phyloP scores from a whole-genome alignment of 2,888 invertebrate species.

The Quadroppia sp. region DNA sequence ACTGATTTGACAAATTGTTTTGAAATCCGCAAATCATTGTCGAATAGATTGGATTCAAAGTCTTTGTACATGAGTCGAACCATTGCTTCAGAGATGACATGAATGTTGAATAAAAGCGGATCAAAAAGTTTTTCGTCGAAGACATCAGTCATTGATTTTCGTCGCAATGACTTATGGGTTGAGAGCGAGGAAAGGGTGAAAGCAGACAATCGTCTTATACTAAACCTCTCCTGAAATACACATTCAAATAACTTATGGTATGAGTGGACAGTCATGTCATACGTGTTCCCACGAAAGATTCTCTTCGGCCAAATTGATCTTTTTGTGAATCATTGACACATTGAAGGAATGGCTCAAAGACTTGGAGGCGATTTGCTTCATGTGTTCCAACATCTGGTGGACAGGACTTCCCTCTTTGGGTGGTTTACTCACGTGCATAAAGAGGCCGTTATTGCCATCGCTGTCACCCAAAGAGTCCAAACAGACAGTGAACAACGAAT shows the following conservation, averaged over 20 bases:
- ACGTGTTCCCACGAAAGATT: conserved; percentile 87
- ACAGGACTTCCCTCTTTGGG: conserved; percentile 79
- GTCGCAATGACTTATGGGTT: conserved; percentile 51
- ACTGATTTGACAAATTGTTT: conserved; percentile 68
- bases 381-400: conserved; percentile 54
- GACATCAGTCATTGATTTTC: conserved; percentile 55
- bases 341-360: conserved; percentile 48
- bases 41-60: conserved; percentile 25
- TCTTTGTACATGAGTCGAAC: conserved; percentile 60
- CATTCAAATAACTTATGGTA: not conserved
- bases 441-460: conserved; percentile 63
- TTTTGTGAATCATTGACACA: conserved; percentile 77
- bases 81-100: conserved; percentile 73
- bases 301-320: conserved; percentile 91
- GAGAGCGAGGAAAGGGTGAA: conserved; percentile 78
- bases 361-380: conserved; percentile 39
- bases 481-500: conserved; percentile 83
- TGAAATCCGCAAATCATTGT: conserved; percentile 64
- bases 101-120: conserved; percentile 60
- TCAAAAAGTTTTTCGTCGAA: conserved; percentile 52
- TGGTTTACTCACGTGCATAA: conserved; percentile 93
- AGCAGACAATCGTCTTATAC: conserved; percentile 82
- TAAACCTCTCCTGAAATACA: conserved; percentile 68
- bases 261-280: not conserved
- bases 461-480: conserved; percentile 62